Conservation (phyloP, 2,888 invertebrate genomes). For the Desoria tigrina region DNA sequence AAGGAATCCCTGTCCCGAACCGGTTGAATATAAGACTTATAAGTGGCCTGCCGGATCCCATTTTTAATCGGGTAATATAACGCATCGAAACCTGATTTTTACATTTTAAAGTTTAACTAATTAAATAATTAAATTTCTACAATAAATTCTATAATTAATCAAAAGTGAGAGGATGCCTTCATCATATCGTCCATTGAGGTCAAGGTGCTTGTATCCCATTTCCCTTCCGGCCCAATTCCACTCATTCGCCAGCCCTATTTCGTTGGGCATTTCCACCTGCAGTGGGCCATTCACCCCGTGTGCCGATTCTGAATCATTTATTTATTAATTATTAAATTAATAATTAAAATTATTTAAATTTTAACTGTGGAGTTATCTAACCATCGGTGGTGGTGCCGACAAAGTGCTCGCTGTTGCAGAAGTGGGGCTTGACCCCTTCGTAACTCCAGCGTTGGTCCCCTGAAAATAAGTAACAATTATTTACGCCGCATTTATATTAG, state of each 20-base stretch:
- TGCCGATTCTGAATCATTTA: conserved; percentile 6
- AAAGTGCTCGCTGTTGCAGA: conserved; percentile 33
- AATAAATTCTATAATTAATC: too few relatives aligned
- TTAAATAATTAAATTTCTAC: too few relatives aligned
- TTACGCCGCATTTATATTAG: too few relatives aligned
- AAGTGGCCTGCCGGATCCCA: conserved; percentile 37
- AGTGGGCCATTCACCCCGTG: conserved; percentile 38
- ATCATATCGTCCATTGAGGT: conserved; percentile 37
- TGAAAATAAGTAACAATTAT: too few relatives aligned
- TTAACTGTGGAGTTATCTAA: neutral
- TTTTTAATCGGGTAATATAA: conserved; percentile 32
- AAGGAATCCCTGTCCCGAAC: conserved; percentile 26
- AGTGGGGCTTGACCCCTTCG: conserved; percentile 32
- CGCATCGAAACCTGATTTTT: conserved; percentile 37
- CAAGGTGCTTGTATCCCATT: conserved; percentile 32
- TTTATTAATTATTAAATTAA: neutral
- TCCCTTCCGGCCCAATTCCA: conserved; percentile 37
- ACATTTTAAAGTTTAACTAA: too few relatives aligned
- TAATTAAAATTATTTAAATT: neutral
- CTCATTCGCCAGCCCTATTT: conserved; percentile 33
- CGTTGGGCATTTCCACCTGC: conserved; percentile 34
- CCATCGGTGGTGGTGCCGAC: conserved; percentile 33
- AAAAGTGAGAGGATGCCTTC: conserved; percentile 21
- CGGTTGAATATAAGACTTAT: conserved; percentile 33
- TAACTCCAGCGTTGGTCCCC: conserved; percentile 33